Evolutionary conservation across 2,797 vertebrate genomes (phyloP).

Genomic region (Coilia nasus): DNA sequence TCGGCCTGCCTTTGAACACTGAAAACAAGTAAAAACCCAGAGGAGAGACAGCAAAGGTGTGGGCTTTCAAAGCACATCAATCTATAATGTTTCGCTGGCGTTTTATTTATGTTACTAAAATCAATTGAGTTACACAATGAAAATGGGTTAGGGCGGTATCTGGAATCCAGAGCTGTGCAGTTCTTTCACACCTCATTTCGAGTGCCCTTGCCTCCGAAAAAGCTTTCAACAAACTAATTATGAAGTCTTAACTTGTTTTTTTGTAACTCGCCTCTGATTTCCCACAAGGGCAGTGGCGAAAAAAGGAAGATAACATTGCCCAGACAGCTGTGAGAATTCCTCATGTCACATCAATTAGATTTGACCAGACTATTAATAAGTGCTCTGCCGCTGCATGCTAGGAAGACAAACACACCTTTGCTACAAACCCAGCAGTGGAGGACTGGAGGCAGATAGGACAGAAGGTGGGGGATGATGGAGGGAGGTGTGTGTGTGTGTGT

Average conservation of each 20-base stretch:
- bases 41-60: conserved; percentile 20
- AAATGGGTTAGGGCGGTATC: conserved; percentile 6
- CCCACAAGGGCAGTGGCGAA: not conserved
- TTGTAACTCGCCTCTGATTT: conserved; percentile 30
- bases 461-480: too few species aligned
- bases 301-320: conserved; percentile 22
- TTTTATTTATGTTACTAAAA: conserved; percentile 12
- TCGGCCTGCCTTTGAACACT: not conserved
- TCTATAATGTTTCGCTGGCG: conserved; percentile 5
- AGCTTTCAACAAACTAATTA: conserved; percentile 40
- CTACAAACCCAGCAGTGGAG: not conserved
- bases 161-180: not conserved
- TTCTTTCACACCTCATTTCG: conserved; percentile 22
- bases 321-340: conserved; percentile 28
- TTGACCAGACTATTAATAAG: conserved; percentile 25
- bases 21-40: not conserved
- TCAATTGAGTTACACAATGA: conserved; percentile 20
- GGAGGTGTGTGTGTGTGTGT: too few species aligned
- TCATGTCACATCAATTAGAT: conserved; percentile 28
- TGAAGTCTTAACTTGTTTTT: conserved; percentile 27
- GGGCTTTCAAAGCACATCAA: conserved; percentile 23
- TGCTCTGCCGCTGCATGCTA: not conserved
- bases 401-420: conserved; percentile 21
- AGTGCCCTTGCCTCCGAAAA: conserved; percentile 27
- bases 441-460: too few species aligned